phyloP scores from a whole-genome alignment of 2,113 vertebrate genomes.

The Crotalus horridus region DNA sequence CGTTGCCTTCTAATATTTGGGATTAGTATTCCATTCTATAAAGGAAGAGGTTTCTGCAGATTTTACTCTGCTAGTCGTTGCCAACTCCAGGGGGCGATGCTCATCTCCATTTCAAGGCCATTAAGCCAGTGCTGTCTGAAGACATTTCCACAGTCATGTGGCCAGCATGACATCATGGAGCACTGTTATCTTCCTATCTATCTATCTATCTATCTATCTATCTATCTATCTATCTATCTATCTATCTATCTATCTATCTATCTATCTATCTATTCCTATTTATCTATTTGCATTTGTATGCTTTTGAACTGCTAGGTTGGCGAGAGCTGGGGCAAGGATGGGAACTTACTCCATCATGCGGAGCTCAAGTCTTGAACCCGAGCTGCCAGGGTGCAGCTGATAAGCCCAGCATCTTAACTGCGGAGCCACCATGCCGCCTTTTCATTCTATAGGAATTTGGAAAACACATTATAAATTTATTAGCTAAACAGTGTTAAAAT shows the following conservation, averaged over 20 bases:
- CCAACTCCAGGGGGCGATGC: neutral
- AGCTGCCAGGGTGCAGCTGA: neutral
- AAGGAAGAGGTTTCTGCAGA: neutral
- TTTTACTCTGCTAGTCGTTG: neutral
- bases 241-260: too few species aligned
- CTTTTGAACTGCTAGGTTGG: neutral
- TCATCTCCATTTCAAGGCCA: neutral
- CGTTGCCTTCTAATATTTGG: neutral
- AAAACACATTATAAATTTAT: neutral
- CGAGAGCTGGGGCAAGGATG: neutral
- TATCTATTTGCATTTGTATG: neutral
- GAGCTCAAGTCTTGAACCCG: neutral
- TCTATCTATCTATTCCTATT: too few species aligned
- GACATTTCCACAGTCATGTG: neutral
- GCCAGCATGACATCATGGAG: neutral
- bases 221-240: too few species aligned
- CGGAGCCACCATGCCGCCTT: neutral
- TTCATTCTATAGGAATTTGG: neutral
- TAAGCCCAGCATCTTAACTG: neutral
- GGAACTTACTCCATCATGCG: neutral
- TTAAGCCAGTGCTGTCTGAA: neutral
- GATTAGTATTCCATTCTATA: neutral
- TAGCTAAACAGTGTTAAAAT: neutral
- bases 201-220: too few species aligned
- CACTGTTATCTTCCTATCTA: neutral